These are phyloP conservation scores for Macaca nemestrina DNA, from an alignment of 2,113 vertebrate genomes.

Conservation along the genomic window DNA sequence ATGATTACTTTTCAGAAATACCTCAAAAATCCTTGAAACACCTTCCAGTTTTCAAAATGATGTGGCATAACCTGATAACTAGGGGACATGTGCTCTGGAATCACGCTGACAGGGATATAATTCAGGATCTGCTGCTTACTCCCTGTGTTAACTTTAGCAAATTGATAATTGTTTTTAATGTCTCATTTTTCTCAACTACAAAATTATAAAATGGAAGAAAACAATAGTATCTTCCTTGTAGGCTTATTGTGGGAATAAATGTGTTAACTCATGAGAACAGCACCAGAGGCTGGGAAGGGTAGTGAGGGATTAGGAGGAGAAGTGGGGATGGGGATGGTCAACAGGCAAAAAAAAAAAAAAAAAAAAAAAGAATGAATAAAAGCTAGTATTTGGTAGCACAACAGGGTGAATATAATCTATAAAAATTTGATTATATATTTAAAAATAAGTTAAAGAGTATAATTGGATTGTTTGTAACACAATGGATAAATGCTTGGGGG, in stretches of 20 bases:
- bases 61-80: rapidly evolving
- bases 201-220: neutral
- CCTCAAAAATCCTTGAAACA: neutral
- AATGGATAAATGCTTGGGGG: too few relatives aligned
- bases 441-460: too few relatives aligned
- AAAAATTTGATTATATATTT: too few relatives aligned
- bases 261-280: neutral
- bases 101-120: neutral
- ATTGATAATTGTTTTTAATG: neutral
- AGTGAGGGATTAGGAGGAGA: too few relatives aligned
- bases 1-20: neutral
- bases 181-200: neutral
- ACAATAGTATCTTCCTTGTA: neutral
- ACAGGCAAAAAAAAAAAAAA: neutral
- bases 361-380: neutral
- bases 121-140: neutral
- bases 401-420: too few relatives aligned
- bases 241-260: neutral
- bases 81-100: neutral
- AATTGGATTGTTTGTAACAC: too few relatives aligned
- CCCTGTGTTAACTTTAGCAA: neutral
- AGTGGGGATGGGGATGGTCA: neutral
- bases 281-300: neutral
- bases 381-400: too few relatives aligned
- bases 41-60: neutral